Evolutionary conservation across 2,888 invertebrate genomes (phyloP), one percentile per base, ranked within the genome.

Genomic region (Nebria brevicollis): DNA sequence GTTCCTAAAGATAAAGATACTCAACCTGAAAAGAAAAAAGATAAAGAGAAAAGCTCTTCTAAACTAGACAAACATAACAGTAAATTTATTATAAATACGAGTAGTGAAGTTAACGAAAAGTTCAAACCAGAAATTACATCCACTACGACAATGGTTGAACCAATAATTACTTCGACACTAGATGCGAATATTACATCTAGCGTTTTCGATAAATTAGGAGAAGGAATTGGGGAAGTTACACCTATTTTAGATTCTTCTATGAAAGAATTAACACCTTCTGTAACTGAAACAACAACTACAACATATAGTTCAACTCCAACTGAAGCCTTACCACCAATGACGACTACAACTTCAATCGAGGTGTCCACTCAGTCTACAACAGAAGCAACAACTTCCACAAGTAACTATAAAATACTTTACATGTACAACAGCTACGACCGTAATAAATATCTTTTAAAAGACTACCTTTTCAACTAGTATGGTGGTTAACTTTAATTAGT

Each of bases 191-290:
- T 77, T 43, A 68, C 73, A 11, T 34, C 34, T 34, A 77, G 65
- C n/a, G 76, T 75, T 54, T 66, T 74, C 34, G 11, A 77, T 26
- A 75, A 73, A 82, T 72, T 75, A 34, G 79, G 74, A 13, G 76
- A 78, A 34, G 84, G 84, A 7, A 79, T 84, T 15, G 85, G 84
- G 13, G 86, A 87, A 82, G 86, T 86, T 4, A 87, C 86, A 13
- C 88, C 89, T 8, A 83, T 87, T 34, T 83, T 90, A 26, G 90
- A 90, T 84, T 88, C 90, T 1, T 90, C 90, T 4, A 89, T 90
- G 78, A 86, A 87, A 82, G 90, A 90, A 81, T 85, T 88, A 43
- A 83, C 85, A 68, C 83, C 85, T 54, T 84, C 84, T 65, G 83
- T 86, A 65, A 82, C 85, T n/a, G 84, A 84, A 77, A 83, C 84